phyloP scores from a whole-genome alignment of 2,797 vertebrate genomes.

The Nyctalus aviator region DNA sequence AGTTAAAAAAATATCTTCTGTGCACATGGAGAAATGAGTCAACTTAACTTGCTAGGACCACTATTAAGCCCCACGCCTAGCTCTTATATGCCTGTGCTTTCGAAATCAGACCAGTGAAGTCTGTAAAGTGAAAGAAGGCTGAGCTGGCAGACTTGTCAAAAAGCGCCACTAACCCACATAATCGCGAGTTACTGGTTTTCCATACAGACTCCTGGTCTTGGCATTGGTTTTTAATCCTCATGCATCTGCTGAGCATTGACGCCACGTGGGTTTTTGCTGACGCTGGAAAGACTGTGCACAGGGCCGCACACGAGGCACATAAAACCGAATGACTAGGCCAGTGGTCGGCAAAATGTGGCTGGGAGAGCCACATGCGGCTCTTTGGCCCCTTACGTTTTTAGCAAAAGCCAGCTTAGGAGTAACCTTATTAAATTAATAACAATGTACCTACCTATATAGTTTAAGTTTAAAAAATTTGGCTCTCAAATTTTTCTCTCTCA shows the following conservation, averaged over 20 bases:
- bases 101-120: background rate
- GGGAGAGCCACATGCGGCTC: no score
- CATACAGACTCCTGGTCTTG: background rate
- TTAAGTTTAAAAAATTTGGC: no score
- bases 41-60: constrained; percentile 47
- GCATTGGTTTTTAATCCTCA: background rate
- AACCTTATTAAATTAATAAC: no score
- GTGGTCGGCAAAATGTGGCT: no score
- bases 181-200: background rate
- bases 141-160: background rate
- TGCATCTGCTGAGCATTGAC: background rate
- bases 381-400: no score
- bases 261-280: background rate
- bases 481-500: no score
- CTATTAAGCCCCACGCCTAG: background rate
- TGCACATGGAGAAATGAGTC: background rate
- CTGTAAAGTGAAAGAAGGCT: background rate
- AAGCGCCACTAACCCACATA: constrained; percentile 51
- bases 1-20: constrained; percentile 14
- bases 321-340: background rate
- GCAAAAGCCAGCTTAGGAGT: no score
- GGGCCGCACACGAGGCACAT: background rate
- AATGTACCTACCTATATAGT: no score
- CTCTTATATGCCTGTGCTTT: background rate
- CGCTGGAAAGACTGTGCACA: background rate